A percentile compares a stretch with the other conserved stretches of the same genome.
phyloP scores from a whole-genome alignment of 2,888 invertebrate species.

The Polyploca ridens region DNA sequence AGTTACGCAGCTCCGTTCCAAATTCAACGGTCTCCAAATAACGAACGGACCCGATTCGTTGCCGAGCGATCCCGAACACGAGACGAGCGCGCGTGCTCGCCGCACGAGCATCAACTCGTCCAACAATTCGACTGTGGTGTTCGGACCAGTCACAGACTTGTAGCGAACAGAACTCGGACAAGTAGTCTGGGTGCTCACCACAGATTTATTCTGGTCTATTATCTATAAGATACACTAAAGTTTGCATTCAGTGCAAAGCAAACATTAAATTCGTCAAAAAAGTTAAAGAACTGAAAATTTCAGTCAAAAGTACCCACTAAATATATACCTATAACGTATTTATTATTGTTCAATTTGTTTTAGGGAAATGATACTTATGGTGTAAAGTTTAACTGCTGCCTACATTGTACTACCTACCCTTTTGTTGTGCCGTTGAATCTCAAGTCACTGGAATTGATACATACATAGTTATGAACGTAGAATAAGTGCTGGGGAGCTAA shows the following conservation, averaged over 20 bases:
- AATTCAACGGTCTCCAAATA: slow-evolving; percentile 73
- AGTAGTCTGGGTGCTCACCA: slow-evolving; percentile 50
- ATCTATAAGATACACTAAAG: slow-evolving; percentile 45
- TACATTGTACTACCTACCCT: slow-evolving; percentile 20
- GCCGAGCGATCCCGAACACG: slow-evolving; percentile 75
- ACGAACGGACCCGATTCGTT: slow-evolving; percentile 75
- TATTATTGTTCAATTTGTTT: slow-evolving; percentile 32
- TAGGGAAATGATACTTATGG: slow-evolving; percentile 35
- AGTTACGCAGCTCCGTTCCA: slow-evolving; percentile 82
- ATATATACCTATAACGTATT: background rate
- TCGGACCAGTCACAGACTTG: slow-evolving; percentile 86
- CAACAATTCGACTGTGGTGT: slow-evolving; percentile 77
- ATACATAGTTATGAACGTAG: slow-evolving; percentile 6
- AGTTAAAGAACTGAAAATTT: background rate
- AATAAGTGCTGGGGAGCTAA: background rate
- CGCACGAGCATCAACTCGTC: slow-evolving; percentile 68
- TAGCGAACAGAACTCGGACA: slow-evolving; percentile 69
- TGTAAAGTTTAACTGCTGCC: slow-evolving; percentile 31
- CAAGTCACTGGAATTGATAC: slow-evolving; percentile 28
- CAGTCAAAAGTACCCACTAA: background rate
- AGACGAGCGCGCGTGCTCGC: slow-evolving; percentile 57
- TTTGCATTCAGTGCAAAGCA: background rate
- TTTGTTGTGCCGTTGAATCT: slow-evolving; percentile 32
- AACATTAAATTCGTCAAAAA: background rate
- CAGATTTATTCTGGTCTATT: slow-evolving; percentile 65